A percentile compares a stretch with the other conserved stretches of the same genome.
phyloP scores from a whole-genome alignment of 2,113 vertebrate species.

The Atherinomorus stipes region DNA sequence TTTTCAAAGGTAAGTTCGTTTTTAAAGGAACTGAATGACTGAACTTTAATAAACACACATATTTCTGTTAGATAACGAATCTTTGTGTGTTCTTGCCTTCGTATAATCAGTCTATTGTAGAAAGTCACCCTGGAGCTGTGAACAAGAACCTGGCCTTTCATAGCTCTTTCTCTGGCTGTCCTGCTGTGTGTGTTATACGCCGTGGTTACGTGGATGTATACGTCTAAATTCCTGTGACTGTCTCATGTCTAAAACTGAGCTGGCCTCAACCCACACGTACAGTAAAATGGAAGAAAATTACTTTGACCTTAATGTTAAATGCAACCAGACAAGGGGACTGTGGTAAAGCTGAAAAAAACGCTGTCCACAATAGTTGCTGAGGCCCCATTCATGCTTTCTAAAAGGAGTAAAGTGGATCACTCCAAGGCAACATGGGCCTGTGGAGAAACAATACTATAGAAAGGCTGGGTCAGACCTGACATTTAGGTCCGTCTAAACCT shows the following conservation, averaged over 20 bases:
- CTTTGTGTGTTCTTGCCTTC: background rate
- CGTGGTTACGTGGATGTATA: background rate
- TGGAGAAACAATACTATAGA: too few species aligned
- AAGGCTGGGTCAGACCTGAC: background rate
- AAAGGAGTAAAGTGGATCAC: too few species aligned
- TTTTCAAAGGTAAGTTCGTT: too few species aligned
- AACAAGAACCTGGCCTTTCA: background rate
- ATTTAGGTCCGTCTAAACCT: background rate
- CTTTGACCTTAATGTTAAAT: constrained; percentile 36
- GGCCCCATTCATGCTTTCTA: too few species aligned
- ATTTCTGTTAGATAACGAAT: too few species aligned
- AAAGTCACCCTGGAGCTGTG: background rate
- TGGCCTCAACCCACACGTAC: background rate
- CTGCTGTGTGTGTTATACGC: background rate
- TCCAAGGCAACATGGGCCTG: too few species aligned
- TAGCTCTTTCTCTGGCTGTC: background rate
- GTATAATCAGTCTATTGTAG: background rate
- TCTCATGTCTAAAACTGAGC: background rate
- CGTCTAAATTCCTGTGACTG: background rate
- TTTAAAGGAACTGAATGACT: too few species aligned
- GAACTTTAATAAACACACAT: too few species aligned
- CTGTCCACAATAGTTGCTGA: too few species aligned
- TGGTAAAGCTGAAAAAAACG: background rate
- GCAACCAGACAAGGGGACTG: constrained; percentile 19
- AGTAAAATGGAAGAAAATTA: constrained; percentile 19